A percentile compares a stretch with the other conserved stretches of the same genome.
These are phyloP conservation scores for Pomatorhinus ruficollis DNA, from an alignment of 2,113 vertebrate genomes.

Conservation along the genomic window DNA sequence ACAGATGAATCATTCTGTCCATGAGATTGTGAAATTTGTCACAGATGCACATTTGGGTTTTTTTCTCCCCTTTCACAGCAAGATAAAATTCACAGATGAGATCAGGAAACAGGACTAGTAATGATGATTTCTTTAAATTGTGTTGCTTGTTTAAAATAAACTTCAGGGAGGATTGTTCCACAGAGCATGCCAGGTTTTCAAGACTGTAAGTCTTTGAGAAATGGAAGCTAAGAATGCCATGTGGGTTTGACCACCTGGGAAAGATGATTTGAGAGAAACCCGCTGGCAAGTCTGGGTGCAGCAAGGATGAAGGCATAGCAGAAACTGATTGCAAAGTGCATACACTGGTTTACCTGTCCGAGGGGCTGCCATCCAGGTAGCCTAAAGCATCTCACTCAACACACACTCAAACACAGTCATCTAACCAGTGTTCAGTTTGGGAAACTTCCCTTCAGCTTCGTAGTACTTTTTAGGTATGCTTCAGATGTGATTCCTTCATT, in stretches of 20 bases:
- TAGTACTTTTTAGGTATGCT: background rate
- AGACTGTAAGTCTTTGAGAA: background rate
- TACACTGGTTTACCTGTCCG: background rate
- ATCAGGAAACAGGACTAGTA: background rate
- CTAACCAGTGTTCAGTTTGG: background rate
- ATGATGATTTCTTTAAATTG: background rate
- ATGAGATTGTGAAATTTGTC: background rate
- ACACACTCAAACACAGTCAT: background rate
- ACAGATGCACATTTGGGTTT: background rate
- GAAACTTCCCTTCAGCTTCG: background rate
- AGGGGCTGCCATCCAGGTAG: fast-evolving
- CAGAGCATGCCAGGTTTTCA: background rate
- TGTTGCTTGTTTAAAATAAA: background rate
- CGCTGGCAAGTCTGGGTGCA: background rate
- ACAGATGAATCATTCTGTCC: conserved; percentile 8
- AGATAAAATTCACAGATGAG: background rate
- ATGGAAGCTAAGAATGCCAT: background rate
- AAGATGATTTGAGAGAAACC: background rate
- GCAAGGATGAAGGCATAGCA: background rate
- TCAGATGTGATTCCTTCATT: background rate
- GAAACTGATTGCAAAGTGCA: background rate
- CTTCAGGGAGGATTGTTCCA: background rate
- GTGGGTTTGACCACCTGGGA: background rate
- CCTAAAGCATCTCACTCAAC: background rate
- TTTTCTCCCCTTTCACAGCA: background rate